Evolutionary conservation across 2,888 invertebrate species (phyloP).

Genomic region (Eledone cirrhosa): DNA sequence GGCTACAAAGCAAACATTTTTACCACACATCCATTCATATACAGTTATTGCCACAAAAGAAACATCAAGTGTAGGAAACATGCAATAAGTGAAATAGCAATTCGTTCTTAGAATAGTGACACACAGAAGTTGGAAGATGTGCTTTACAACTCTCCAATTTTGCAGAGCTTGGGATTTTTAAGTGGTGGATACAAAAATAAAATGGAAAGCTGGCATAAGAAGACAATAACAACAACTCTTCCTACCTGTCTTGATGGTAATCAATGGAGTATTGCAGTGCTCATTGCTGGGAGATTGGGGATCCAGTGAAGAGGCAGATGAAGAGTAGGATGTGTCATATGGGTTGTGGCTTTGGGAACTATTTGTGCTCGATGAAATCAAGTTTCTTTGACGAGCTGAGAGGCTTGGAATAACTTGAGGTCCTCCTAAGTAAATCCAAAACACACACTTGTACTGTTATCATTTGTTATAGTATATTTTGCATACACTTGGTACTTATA

Average conservation of each 20-base stretch:
- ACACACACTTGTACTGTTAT: background rate
- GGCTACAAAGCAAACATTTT: too few species aligned
- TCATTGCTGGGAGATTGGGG: background rate
- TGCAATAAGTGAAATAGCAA: too few species aligned
- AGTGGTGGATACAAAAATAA: background rate
- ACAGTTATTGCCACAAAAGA: too few species aligned
- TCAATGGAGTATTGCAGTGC: constrained; percentile 1
- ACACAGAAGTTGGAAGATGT: too few species aligned
- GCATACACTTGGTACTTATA: too few species aligned
- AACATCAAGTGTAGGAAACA: too few species aligned
- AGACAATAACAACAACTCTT: background rate
- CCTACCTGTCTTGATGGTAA: constrained; percentile 17
- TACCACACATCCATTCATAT: too few species aligned
- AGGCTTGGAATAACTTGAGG: constrained; percentile 21
- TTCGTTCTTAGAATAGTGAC: too few species aligned
- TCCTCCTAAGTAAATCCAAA: constrained; percentile 16
- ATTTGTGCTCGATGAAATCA: background rate
- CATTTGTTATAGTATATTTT: too few species aligned
- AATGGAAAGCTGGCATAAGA: background rate
- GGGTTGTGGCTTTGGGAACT: background rate
- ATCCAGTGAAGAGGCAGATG: background rate
- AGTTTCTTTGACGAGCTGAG: too few species aligned
- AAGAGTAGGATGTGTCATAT: background rate
- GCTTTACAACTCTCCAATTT: too few species aligned
- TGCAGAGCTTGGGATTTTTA: too few species aligned